A percentile compares a stretch with the other conserved stretches of the same genome.
These are phyloP conservation scores for Eriosoma lanigerum DNA, from an alignment of 1,140 invertebrate species.

Conservation along the genomic window DNA sequence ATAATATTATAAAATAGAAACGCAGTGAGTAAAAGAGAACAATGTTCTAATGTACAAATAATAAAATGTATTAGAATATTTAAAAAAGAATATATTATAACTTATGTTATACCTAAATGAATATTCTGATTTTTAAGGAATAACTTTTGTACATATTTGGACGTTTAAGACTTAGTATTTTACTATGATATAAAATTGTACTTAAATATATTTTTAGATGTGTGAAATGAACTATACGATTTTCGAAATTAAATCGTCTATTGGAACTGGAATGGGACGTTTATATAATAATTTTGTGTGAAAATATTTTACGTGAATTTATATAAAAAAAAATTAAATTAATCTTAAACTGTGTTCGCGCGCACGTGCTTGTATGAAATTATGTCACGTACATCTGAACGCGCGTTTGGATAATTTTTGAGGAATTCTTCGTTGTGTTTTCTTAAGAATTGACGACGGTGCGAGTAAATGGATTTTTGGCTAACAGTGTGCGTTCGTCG, in stretches of 20 bases:
- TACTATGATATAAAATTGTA: too few relatives aligned
- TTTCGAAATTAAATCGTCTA: not conserved
- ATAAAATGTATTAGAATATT: too few relatives aligned
- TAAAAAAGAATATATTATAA: too few relatives aligned
- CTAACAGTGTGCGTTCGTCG: not conserved
- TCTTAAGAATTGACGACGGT: not conserved
- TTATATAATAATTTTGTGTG: not conserved
- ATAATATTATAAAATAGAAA: too few relatives aligned
- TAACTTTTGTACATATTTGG: too few relatives aligned
- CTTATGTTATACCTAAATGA: too few relatives aligned
- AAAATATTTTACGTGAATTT: not conserved
- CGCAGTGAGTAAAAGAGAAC: too few relatives aligned
- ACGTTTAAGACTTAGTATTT: too few relatives aligned
- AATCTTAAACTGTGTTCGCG: not conserved
- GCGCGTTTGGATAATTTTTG: not conserved
- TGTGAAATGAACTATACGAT: not conserved
- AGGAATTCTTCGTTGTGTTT: not conserved
- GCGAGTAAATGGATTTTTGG: constrained; percentile 33
- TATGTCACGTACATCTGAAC: constrained; percentile 8
- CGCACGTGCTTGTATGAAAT: too few relatives aligned
- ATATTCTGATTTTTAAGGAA: too few relatives aligned
- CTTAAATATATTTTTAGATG: not conserved
- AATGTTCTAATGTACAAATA: too few relatives aligned
- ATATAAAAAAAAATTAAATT: not conserved
- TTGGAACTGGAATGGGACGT: not conserved